Conservation (phyloP, 2,888 invertebrate genomes). For the Tholera decimalis region DNA sequence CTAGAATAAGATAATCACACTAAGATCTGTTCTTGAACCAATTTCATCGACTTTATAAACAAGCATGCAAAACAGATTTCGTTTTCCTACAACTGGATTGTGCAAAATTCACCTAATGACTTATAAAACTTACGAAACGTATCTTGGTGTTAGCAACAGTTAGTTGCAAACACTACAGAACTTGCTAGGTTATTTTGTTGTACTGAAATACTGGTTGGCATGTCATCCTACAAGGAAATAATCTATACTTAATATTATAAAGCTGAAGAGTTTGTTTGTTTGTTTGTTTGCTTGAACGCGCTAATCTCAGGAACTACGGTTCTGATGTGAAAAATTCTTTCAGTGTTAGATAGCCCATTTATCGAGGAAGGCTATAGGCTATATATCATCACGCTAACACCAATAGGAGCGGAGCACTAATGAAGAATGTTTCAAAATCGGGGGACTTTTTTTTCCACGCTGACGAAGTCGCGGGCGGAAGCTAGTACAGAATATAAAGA, state of each 20-base stretch:
- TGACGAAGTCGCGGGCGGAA: too few species aligned
- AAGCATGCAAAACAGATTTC: constrained; percentile 58
- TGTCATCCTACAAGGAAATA: constrained; percentile 59
- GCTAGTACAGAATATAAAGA: constrained; percentile 56
- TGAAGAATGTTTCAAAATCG: too few species aligned
- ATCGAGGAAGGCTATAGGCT: too few species aligned
- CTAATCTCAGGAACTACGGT: too few species aligned
- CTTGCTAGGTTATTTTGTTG: constrained; percentile 39
- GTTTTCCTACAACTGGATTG: constrained; percentile 40
- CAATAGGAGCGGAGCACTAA: too few species aligned
- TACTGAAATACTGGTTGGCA: constrained; percentile 40
- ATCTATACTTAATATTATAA: too few species aligned
- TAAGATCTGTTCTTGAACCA: constrained; percentile 49
- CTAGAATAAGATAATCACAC: constrained; percentile 16
- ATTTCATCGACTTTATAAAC: constrained; percentile 32
- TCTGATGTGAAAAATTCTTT: too few species aligned
- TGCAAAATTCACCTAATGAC: constrained; percentile 61
- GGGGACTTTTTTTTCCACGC: too few species aligned
- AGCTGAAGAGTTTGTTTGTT: too few species aligned
- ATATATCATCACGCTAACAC: too few species aligned
- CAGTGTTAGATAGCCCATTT: too few species aligned
- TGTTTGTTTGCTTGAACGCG: too few species aligned
- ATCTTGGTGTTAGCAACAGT: constrained; percentile 48
- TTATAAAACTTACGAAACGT: constrained; percentile 56
- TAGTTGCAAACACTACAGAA: constrained; percentile 41